phyloP scores from a whole-genome alignment of 2,888 invertebrate species.

The Clunio marinus region DNA sequence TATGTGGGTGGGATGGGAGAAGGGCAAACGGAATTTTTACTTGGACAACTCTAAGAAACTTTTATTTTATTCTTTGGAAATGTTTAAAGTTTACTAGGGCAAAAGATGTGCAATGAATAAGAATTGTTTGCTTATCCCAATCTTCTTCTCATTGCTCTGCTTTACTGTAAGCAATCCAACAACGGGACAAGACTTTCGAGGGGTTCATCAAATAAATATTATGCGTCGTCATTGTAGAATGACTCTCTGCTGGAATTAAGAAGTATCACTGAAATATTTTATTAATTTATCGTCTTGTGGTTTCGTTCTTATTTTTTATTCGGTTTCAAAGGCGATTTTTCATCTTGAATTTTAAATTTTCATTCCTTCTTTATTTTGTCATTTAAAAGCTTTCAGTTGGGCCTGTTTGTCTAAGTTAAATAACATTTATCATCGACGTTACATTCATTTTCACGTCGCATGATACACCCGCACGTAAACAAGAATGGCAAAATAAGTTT shows the following conservation, averaged over 20 bases:
- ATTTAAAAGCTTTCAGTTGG: not conserved
- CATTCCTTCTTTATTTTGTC: not conserved
- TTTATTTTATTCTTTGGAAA: not conserved
- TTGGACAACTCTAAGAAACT: no score
- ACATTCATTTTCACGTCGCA: not conserved
- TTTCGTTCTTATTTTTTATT: not conserved
- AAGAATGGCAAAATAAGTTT: no score
- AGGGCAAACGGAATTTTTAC: slow-evolving; percentile 1
- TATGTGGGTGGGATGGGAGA: slow-evolving; percentile 1
- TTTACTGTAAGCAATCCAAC: no score
- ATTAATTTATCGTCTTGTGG: slow-evolving; percentile 20
- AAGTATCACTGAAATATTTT: slow-evolving; percentile 4
- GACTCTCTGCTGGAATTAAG: not conserved
- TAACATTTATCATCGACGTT: not conserved
- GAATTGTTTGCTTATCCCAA: slow-evolving; percentile 23
- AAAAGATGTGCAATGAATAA: slow-evolving; percentile 23
- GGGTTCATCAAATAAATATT: not conserved
- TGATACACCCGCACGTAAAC: no score
- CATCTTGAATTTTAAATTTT: slow-evolving; percentile 6
- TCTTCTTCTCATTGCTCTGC: not conserved
- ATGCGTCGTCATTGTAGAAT: not conserved
- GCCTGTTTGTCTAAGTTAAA: not conserved
- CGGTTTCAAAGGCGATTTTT: not conserved
- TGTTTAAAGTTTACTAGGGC: slow-evolving; percentile 25
- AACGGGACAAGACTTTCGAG: not conserved